A percentile compares a stretch with the other conserved stretches of the same genome.
These are phyloP conservation scores for Galeruca laticollis DNA, from an alignment of 2,888 invertebrate genomes.

Conservation along the genomic window DNA sequence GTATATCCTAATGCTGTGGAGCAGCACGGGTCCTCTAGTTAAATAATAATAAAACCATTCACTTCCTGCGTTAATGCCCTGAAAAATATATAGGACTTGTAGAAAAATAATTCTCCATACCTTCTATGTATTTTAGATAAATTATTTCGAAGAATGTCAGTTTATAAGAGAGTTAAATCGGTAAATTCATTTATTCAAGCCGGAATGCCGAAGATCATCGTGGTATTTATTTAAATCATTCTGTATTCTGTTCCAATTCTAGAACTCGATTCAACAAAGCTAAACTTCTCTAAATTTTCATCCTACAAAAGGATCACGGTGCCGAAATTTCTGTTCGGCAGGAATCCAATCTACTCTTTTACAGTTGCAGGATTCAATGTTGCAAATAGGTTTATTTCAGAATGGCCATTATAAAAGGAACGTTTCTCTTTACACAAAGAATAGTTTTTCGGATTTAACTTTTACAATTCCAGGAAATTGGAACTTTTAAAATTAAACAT, in stretches of 20 bases:
- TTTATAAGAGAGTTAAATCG: too few relatives aligned
- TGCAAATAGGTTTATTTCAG: slow-evolving; percentile 39
- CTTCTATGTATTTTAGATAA: too few relatives aligned
- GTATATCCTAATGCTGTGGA: too few relatives aligned
- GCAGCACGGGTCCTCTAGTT: too few relatives aligned
- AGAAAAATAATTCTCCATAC: too few relatives aligned
- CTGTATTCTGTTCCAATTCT: slow-evolving; percentile 3
- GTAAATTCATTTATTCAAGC: too few relatives aligned
- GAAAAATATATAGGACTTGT: too few relatives aligned
- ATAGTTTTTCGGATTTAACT: slow-evolving; percentile 36
- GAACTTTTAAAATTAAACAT: background rate
- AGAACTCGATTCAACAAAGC: slow-evolving; percentile 14
- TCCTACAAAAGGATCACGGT: slow-evolving; percentile 5
- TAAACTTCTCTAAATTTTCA: slow-evolving; percentile 10
- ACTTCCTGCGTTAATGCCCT: too few relatives aligned
- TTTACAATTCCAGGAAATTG: slow-evolving; percentile 37
- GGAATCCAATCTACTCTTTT: slow-evolving; percentile 34
- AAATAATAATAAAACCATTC: too few relatives aligned
- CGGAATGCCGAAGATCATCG: too few relatives aligned
- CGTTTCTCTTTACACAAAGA: slow-evolving; percentile 21
- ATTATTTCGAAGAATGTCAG: too few relatives aligned
- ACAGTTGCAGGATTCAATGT: slow-evolving; percentile 28
- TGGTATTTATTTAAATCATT: background rate
- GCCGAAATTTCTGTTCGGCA: slow-evolving; percentile 27
- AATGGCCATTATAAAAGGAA: slow-evolving; percentile 36